phyloP scores from a whole-genome alignment of 2,113 vertebrate genomes.

The Bothrops jararaca region DNA sequence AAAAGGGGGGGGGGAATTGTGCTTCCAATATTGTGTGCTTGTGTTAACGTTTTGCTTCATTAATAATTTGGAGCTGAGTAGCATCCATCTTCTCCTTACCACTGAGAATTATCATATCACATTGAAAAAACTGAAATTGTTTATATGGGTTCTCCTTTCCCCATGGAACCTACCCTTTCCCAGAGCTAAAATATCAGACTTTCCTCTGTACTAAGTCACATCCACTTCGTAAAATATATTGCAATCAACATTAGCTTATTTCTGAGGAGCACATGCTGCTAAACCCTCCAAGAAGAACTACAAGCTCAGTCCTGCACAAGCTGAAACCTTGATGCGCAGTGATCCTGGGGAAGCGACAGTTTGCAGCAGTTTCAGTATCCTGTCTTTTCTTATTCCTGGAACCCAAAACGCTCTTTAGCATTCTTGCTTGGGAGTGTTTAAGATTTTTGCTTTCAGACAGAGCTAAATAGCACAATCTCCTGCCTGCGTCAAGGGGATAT shows the following conservation, averaged over 20 bases:
- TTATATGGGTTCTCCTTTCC: neutral
- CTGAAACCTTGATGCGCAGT: neutral
- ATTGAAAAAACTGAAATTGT: neutral
- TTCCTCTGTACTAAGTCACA: neutral
- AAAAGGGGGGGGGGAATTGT: neutral
- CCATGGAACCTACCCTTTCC: neutral
- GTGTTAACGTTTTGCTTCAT: constrained; percentile 23
- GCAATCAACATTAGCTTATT: constrained; percentile 21
- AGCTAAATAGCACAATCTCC: constrained; percentile 33
- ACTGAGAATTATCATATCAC: constrained; percentile 34
- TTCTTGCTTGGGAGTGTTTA: constrained; percentile 34
- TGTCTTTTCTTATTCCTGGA: constrained; percentile 23
- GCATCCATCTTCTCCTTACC: constrained; percentile 24
- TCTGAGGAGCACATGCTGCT: neutral
- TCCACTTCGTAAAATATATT: neutral
- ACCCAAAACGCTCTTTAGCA: constrained; percentile 27
- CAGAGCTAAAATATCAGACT: neutral
- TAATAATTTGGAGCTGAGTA: constrained; percentile 27
- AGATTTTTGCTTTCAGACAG: constrained; percentile 31
- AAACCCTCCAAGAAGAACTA: neutral
- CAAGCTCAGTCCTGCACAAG: constrained; percentile 22
- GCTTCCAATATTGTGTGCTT: constrained; percentile 37
- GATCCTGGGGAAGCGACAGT: constrained; percentile 13
- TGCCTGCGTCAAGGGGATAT: constrained; percentile 29
- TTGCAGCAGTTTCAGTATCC: constrained; percentile 1